A percentile compares a stretch with the other conserved stretches of the same genome.
phyloP scores from a whole-genome alignment of 2,797 vertebrate genomes.

The Tympanoctomys barrerae region DNA sequence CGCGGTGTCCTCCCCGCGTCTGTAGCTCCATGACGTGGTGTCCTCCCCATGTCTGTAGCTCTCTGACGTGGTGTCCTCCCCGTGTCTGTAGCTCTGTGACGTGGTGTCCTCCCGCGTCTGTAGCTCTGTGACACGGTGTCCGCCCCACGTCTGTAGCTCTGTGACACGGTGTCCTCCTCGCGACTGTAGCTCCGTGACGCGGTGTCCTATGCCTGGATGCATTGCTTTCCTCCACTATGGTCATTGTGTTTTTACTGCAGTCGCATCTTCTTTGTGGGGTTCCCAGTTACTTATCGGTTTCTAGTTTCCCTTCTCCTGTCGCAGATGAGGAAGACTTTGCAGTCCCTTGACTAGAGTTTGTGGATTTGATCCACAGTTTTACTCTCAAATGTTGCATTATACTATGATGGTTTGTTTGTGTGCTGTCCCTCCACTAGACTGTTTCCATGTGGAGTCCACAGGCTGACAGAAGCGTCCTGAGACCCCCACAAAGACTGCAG shows the following conservation, averaged over 20 bases:
- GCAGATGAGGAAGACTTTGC: not conserved
- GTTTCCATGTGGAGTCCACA: not conserved
- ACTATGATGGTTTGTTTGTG: not conserved
- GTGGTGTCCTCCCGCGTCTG: accelerated
- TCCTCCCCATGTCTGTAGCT: not conserved
- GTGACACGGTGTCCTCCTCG: not conserved
- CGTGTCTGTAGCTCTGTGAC: not conserved
- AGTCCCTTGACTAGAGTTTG: not conserved
- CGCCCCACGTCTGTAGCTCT: not conserved
- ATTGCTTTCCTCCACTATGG: not conserved
- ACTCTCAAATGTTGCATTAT: not conserved
- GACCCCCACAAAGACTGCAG: not conserved
- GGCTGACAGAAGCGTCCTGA: not conserved
- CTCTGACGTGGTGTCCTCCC: not conserved
- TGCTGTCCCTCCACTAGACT: not conserved
- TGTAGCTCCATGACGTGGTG: not conserved
- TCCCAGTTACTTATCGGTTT: not conserved
- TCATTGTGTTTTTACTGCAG: not conserved
- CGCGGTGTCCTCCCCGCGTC: not conserved
- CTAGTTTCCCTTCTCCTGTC: not conserved
- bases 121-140: not conserved
- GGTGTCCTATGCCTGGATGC: not conserved
- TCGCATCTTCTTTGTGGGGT: not conserved
- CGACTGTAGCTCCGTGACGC: not conserved
- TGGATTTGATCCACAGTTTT: not conserved